These are phyloP conservation scores for Dasypogon diadema DNA, from an alignment of 2,888 invertebrate species.

Conservation along the genomic window DNA sequence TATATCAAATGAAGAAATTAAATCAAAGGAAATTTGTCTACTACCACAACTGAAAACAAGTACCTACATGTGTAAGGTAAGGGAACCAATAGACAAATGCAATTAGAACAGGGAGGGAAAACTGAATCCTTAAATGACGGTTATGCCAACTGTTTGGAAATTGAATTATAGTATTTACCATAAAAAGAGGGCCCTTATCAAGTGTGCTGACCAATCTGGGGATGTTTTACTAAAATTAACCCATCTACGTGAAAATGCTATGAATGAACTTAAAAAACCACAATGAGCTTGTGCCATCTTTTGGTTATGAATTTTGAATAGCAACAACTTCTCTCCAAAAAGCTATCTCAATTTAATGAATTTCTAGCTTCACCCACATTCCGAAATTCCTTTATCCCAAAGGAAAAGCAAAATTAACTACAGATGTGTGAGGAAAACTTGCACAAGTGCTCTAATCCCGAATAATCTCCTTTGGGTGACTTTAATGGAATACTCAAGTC, in stretches of 20 bases:
- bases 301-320: constrained; percentile 16
- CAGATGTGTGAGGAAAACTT: constrained; percentile 40
- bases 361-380: constrained; percentile 22
- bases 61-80: too few species aligned
- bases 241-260: background rate
- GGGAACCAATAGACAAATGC: constrained; percentile 26
- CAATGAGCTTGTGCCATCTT: constrained; percentile 18
- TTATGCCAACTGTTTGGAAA: constrained; percentile 69
- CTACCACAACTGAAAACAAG: background rate
- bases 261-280: constrained; percentile 26
- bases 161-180: constrained; percentile 68
- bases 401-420: constrained; percentile 21
- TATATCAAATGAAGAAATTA: background rate
- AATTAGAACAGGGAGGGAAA: constrained; percentile 37
- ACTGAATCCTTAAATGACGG: constrained; percentile 68
- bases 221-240: background rate
- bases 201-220: constrained; percentile 27
- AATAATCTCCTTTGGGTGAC: constrained; percentile 54
- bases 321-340: background rate
- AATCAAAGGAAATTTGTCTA: background rate
- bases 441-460: constrained; percentile 45
- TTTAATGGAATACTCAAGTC: constrained; percentile 54
- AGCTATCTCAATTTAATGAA: constrained; percentile 24
- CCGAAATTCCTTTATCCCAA: background rate
- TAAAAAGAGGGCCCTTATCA: background rate